Evolutionary conservation across 2,113 vertebrate species (phyloP).

Genomic region (Pomatostomus ruficeps): DNA sequence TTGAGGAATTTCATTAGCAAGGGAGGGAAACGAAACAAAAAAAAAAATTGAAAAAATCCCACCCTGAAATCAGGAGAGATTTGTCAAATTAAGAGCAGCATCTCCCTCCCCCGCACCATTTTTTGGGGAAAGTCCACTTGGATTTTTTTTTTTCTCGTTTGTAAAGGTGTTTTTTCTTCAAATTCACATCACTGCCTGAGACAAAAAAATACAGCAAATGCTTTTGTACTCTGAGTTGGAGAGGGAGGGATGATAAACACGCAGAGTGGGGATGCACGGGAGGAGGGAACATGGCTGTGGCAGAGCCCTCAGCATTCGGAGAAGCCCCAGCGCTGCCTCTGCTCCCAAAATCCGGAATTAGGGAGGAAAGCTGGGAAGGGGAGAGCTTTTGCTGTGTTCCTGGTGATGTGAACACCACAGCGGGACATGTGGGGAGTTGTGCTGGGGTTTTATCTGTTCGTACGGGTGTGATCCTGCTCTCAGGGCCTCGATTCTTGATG

Average conservation of each 20-base stretch:
- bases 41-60: neutral
- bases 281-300: neutral
- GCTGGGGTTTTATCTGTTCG: neutral
- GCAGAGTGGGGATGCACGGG: neutral
- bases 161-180: neutral
- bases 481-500: neutral
- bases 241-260: neutral
- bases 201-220: neutral
- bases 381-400: neutral
- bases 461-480: neutral
- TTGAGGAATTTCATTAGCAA: conserved; percentile 70
- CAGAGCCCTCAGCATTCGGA: neutral
- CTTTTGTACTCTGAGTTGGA: neutral
- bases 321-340: neutral
- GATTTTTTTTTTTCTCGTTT: neutral
- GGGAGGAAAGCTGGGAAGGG: neutral
- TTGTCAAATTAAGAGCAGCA: conserved; percentile 3
- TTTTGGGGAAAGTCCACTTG: neutral
- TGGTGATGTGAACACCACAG: neutral
- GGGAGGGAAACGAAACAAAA: neutral
- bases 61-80: neutral
- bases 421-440: neutral
- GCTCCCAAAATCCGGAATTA: neutral
- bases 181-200: neutral
- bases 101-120: neutral